A percentile compares a stretch with the other conserved stretches of the same genome.
Conservation (phyloP, 1,140 invertebrate species). For the Gonatopus flavifemur region DNA sequence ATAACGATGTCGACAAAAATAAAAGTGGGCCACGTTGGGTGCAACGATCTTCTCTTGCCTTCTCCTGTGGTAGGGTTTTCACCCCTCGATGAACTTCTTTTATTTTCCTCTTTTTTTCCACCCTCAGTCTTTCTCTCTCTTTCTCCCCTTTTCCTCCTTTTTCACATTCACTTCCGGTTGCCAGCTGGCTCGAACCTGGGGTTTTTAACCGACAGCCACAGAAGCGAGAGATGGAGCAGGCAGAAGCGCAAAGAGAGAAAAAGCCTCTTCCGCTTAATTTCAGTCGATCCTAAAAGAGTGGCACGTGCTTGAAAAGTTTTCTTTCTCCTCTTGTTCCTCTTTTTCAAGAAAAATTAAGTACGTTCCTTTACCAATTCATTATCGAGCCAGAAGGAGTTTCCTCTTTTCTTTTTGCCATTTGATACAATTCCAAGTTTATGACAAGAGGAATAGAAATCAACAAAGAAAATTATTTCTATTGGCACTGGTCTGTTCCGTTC, state of each 20-base stretch:
- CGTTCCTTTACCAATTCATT: too few relatives aligned
- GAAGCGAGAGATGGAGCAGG: background rate
- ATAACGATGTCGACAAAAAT: conserved; percentile 30
- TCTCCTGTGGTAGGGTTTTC: conserved; percentile 27
- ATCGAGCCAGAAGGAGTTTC: too few relatives aligned
- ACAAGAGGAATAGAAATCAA: too few relatives aligned
- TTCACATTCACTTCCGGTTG: conserved; percentile 45
- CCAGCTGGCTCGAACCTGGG: conserved; percentile 38
- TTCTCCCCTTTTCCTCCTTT: conserved; percentile 26
- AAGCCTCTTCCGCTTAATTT: conserved; percentile 39
- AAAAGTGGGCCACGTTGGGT: conserved; percentile 40
- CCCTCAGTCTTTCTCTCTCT: conserved; percentile 11
- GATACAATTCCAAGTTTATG: too few relatives aligned
- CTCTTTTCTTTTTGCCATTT: too few relatives aligned
- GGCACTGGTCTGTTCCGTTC: too few relatives aligned
- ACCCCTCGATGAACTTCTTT: conserved; percentile 33
- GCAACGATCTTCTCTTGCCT: conserved; percentile 35
- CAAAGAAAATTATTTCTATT: too few relatives aligned
- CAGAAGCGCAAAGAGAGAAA: conserved; percentile 17
- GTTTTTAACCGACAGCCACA: background rate
- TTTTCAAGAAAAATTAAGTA: too few relatives aligned
- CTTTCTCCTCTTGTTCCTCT: too few relatives aligned
- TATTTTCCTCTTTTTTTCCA: conserved; percentile 26
- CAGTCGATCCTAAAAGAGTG: conserved; percentile 25
- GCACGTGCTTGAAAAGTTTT: conserved; percentile 39